Evolutionary conservation across 2,888 invertebrate genomes (phyloP).

Genomic region (Ceraclea dissimilis): DNA sequence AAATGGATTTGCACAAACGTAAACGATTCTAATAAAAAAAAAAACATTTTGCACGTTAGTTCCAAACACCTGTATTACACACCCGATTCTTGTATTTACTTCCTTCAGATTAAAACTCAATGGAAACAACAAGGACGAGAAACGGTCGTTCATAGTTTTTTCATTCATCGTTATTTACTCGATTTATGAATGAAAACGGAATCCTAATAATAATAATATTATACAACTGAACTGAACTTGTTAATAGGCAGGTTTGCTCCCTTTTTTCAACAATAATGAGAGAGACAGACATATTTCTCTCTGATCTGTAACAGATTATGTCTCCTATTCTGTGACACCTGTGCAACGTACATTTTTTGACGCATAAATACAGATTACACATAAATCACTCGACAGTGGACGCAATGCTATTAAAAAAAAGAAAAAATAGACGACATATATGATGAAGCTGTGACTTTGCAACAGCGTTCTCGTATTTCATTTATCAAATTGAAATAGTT

Average conservation of each 20-base stretch:
- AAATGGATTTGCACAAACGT: too few relatives aligned
- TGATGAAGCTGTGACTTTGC: too few relatives aligned
- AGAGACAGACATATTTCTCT: neutral
- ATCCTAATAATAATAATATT: neutral
- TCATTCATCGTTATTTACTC: neutral
- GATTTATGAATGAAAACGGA: neutral
- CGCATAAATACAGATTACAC: neutral
- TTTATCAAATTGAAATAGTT: too few relatives aligned
- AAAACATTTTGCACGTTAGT: too few relatives aligned
- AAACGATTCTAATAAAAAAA: too few relatives aligned
- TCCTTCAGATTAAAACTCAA: neutral
- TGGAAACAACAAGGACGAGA: neutral
- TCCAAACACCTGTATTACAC: too few relatives aligned
- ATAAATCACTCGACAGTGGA: too few relatives aligned
- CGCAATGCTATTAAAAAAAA: too few relatives aligned
- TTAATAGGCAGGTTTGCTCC: neutral
- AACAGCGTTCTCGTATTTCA: too few relatives aligned
- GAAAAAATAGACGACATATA: too few relatives aligned
- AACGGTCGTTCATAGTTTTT: neutral
- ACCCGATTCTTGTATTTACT: too few relatives aligned
- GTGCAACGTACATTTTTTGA: neutral
- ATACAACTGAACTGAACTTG: neutral
- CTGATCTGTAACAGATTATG: neutral
- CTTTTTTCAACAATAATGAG: neutral
- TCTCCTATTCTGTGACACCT: neutral